These are phyloP conservation scores for Heliconius hewitsoni DNA, from an alignment of 1,140 invertebrate species.

Conservation along the genomic window DNA sequence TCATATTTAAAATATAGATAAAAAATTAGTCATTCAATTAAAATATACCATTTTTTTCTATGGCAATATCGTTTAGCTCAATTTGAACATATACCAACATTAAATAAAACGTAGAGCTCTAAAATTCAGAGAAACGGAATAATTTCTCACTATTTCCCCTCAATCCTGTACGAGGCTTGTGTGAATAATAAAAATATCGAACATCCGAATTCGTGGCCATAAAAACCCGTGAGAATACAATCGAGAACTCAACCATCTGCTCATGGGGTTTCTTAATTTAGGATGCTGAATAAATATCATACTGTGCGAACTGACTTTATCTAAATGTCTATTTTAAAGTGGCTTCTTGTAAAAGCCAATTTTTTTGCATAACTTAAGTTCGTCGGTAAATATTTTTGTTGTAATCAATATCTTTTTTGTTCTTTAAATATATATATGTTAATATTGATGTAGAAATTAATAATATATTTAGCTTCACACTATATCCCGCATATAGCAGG, in stretches of 20 bases:
- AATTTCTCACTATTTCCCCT: neutral
- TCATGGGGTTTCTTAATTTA: constrained; percentile 10
- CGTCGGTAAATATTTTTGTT: neutral
- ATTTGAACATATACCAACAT: neutral
- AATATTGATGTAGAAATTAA: too few relatives aligned
- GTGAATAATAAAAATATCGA: constrained; percentile 5
- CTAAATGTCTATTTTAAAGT: neutral
- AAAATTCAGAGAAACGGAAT: neutral
- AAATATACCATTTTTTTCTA: too few relatives aligned
- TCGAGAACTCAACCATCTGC: neutral
- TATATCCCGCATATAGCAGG: too few relatives aligned
- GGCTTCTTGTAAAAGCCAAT: neutral
- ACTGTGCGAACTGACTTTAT: neutral
- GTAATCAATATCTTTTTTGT: neutral
- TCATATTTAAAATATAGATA: too few relatives aligned
- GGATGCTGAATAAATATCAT: constrained; percentile 6
- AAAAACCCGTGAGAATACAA: constrained; percentile 8
- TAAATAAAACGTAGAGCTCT: neutral
- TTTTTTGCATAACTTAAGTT: neutral
- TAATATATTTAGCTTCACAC: too few relatives aligned
- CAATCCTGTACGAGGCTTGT: neutral
- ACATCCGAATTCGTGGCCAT: neutral
- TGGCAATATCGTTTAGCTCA: too few relatives aligned
- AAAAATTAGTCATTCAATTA: too few relatives aligned
- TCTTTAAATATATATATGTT: too few relatives aligned